phyloP scores from a whole-genome alignment of 2,888 invertebrate species.

The Himalopsyche anomala region DNA sequence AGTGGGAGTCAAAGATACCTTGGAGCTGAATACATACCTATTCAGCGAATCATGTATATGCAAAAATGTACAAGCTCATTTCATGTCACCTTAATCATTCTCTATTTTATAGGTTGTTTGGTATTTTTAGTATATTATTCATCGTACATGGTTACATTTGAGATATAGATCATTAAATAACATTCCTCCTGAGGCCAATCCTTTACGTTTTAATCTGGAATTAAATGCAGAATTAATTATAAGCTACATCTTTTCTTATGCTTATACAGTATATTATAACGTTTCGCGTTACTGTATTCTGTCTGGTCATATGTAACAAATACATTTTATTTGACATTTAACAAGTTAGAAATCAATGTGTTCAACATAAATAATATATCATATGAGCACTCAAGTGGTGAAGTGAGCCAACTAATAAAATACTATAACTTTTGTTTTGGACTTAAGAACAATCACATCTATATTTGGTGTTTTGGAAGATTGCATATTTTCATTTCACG shows the following conservation, averaged over 20 bases:
- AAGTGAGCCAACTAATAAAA: too few relatives aligned
- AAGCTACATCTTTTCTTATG: not conserved
- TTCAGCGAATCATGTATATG: slow-evolving; percentile 18
- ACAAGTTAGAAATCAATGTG: too few relatives aligned
- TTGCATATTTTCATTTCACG: too few relatives aligned
- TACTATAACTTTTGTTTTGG: too few relatives aligned
- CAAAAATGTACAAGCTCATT: slow-evolving; percentile 27
- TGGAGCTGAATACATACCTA: slow-evolving; percentile 3
- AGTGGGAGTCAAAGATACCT: slow-evolving; percentile 23
- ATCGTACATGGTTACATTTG: not conserved
- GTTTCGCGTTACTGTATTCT: too few relatives aligned
- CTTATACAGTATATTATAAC: too few relatives aligned
- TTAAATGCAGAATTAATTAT: slow-evolving; percentile 13
- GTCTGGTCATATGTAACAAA: too few relatives aligned
- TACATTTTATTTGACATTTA: too few relatives aligned
- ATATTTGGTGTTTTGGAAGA: too few relatives aligned
- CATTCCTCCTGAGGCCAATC: not conserved
- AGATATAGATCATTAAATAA: slow-evolving; percentile 38
- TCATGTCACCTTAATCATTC: slow-evolving; percentile 35
- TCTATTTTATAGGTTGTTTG: slow-evolving; percentile 10
- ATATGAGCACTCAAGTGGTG: too few relatives aligned
- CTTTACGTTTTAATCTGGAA: not conserved
- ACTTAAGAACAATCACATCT: too few relatives aligned
- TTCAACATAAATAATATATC: too few relatives aligned
- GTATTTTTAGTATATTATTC: slow-evolving; percentile 41